Evolutionary conservation across 2,888 invertebrate species (phyloP), one percentile per base, ranked within the genome.

Genomic region (Tipula unca): DNA sequence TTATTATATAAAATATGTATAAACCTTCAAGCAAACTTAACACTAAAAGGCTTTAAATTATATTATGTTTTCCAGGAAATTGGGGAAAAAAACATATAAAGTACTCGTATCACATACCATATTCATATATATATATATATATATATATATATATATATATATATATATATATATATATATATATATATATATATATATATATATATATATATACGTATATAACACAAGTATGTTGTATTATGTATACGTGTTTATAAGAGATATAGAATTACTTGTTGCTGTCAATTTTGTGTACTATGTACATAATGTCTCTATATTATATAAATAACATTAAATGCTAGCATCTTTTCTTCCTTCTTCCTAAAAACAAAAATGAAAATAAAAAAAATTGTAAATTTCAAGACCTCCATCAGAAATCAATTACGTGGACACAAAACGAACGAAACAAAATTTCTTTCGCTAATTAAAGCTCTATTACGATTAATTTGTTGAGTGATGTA

Each of bases 31-130:
- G 69, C 69, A 69, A 69, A 69, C 69, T 25, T 69, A 69, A 69
- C 69, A 69, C 69, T 69, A 10, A 69, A 69, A 69, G 69, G 69
- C 69, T 69, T 69, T 69, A 25, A 69, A 25, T 69, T 25, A 13
- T 69, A 25, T 69, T 69, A 87, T n/a, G n/a, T 87, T 87, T 87
- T 86, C 13, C 69, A 69, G 69, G 69, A 69, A 69, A 25, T 69
- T 69, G 69, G 69, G 69, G 69, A 69, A 69, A 48, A 1, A 48
- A 54, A 54, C 48, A 8, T 54, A 87, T 87, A 86, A 86, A 85
- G 29, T 29, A 69, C 32, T 36, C 17, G 39, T 82, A 82, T 82
- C 20, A 25, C 14, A 82, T 10, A 36, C 36, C 36, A 25, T 25
- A 82, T n/a, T n/a, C 13, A 82, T 82, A 82, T 25, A 82, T 82